phyloP scores from a whole-genome alignment of 2,113 vertebrate species.

The Plestiodon gilberti region DNA sequence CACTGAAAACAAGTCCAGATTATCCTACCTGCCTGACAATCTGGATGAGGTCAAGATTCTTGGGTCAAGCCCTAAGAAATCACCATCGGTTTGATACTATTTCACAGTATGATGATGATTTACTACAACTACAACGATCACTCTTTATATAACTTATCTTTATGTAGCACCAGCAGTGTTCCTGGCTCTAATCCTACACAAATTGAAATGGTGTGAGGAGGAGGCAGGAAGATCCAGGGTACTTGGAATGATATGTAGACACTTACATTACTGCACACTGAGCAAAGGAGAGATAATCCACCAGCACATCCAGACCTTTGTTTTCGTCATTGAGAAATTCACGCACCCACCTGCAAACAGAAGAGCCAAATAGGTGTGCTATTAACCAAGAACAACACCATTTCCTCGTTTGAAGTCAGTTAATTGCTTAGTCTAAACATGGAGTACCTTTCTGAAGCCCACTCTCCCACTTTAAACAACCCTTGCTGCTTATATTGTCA shows the following conservation, averaged over 20 bases:
- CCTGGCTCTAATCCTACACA: no score
- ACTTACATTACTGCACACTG: constrained; percentile 97
- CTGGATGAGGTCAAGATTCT: not conserved
- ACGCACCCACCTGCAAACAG: constrained; percentile 90
- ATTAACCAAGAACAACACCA: not conserved
- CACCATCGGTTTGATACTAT: not conserved
- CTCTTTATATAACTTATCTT: not conserved
- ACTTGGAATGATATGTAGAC: not conserved
- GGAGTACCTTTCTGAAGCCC: not conserved
- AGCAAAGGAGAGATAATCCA: constrained; percentile 96
- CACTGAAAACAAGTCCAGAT: not conserved
- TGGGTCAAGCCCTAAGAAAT: not conserved
- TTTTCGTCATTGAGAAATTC: constrained; percentile 98
- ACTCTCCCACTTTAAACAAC: not conserved
- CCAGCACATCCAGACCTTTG: constrained; percentile 93
- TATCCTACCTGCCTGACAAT: not conserved
- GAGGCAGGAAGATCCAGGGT: not conserved
- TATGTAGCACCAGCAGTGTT: not conserved
- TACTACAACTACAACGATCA: not conserved
- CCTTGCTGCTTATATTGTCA: not conserved
- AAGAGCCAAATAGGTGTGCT: not conserved
- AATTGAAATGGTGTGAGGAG: not conserved
- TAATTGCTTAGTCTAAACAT: not conserved
- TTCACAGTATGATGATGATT: not conserved
- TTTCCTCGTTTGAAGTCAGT: not conserved